A percentile compares a stretch with the other conserved stretches of the same genome.
These are phyloP conservation scores for Conus betulinus DNA, from an alignment of 1,140 invertebrate genomes.

Conservation along the genomic window DNA sequence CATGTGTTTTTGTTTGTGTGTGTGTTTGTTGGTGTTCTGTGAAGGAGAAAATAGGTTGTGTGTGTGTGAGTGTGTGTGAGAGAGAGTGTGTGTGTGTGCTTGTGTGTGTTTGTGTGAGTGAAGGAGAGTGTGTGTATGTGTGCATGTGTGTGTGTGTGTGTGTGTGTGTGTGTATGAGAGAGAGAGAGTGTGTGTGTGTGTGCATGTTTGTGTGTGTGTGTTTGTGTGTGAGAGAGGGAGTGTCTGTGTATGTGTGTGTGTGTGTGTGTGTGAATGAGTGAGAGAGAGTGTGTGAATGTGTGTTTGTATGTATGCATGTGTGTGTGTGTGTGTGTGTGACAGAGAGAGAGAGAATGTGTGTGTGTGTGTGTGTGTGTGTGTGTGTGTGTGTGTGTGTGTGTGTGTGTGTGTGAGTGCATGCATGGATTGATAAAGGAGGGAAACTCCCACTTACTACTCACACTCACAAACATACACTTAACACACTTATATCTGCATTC, in stretches of 20 bases:
- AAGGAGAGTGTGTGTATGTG: conserved; percentile 1
- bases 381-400: too few species aligned
- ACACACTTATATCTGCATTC: too few species aligned
- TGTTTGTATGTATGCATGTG: too few species aligned
- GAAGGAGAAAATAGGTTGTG: background rate
- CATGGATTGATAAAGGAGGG: too few species aligned
- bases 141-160: background rate
- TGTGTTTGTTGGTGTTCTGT: background rate
- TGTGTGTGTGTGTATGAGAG: background rate
- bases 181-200: conserved; percentile 50
- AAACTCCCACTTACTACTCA: too few species aligned
- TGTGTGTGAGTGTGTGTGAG: background rate
- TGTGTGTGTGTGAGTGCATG: too few species aligned
- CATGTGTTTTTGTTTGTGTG: background rate
- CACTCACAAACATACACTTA: too few species aligned
- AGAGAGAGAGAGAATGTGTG: too few species aligned
- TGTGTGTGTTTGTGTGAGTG: background rate
- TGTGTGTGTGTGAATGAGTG: background rate
- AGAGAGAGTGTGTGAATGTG: too few species aligned
- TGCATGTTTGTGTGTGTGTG: conserved; percentile 79
- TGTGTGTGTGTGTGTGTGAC: too few species aligned
- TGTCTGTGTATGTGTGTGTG: background rate
- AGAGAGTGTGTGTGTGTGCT: background rate
- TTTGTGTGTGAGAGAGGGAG: background rate
- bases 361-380: too few species aligned